Base-by-base conservation (phyloP, 1,140 invertebrate genomes). In the Drosophila grimshawi region DNA sequence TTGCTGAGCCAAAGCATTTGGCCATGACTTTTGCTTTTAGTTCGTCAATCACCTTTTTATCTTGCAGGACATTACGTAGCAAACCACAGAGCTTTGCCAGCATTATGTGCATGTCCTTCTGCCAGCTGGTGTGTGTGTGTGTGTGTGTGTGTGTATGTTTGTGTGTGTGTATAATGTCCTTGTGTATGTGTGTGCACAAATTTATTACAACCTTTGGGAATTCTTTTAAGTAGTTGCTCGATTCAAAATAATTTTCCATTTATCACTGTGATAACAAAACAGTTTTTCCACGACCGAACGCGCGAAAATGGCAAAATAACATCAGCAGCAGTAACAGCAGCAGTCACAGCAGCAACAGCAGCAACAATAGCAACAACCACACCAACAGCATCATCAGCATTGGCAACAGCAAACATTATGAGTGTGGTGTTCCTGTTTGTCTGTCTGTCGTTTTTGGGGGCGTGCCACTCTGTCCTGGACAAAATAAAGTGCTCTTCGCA, bases 191-290 rank as follows among this genome's bases (percentile, higher is more conserved):
- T 81, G 61, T 64, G 65, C 72, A 78, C 69, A 77, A 89, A 89
- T 89, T 89, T 89, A 89, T 90, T 90, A 81, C 86, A 90, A 86
- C 86, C 86, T 86, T 86, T 90, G 86, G 86, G 86, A 90, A 90
- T 89, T 90, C 86, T 90, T 90, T 90, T 90, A 90, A 90, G 86
- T 90, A 90, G 86, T 90, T 90, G 78, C 86, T 86, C 86, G 86
- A 90, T 90, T 90, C 86, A 85, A 90, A 90, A 90, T 90, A 90
- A 90, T 90, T 90, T 90, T 90, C 86, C 86, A 90, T 90, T 90
- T 90, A 90, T 90, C 86, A 90, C 86, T 77, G 81, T 90, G 85
- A 89, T 89, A 89, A 89, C 85, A 89, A 89, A 86, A 90, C 86
- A 90, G 86, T 90, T 86, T 71, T 67, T 79, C 62, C 73, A 67